These are phyloP conservation scores for Diaprepes abbreviatus DNA, from an alignment of 2,888 invertebrate species.

Conservation along the genomic window DNA sequence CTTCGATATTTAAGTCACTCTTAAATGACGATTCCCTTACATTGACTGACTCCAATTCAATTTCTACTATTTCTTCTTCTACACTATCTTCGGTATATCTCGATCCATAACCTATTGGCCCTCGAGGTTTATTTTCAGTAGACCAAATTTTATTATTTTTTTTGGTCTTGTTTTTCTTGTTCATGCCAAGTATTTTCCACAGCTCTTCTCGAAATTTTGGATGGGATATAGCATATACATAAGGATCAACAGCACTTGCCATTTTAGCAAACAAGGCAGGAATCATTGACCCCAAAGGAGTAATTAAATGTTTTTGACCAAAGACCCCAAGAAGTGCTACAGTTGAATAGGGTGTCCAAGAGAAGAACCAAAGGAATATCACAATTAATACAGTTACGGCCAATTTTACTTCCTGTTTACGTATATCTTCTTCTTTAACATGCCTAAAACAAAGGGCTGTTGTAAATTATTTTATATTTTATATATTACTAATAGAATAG, in stretches of 20 bases:
- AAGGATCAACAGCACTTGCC: constrained; percentile 86
- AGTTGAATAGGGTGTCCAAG: constrained; percentile 87
- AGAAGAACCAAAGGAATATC: constrained; percentile 81
- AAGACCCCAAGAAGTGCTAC: constrained; percentile 82
- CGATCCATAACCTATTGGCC: neutral
- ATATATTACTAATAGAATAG: too few relatives aligned
- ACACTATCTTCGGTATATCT: constrained; percentile 23
- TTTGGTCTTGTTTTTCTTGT: neutral
- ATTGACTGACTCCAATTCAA: constrained; percentile 10
- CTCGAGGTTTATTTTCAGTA: neutral
- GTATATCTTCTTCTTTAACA: constrained; percentile 75
- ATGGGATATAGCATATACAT: constrained; percentile 84
- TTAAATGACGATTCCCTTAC: neutral
- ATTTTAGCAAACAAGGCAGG: constrained; percentile 86
- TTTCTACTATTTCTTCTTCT: constrained; percentile 40
- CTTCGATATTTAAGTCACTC: constrained; percentile 27
- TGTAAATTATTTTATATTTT: too few relatives aligned
- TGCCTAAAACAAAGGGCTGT: constrained; percentile 70
- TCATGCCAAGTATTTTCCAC: constrained; percentile 38
- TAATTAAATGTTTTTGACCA: constrained; percentile 74
- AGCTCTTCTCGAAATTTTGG: constrained; percentile 79
- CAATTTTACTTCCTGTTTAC: constrained; percentile 79
- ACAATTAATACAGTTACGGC: constrained; percentile 78
- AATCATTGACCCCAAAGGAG: constrained; percentile 80
- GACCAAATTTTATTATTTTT: constrained; percentile 28